phyloP scores from a whole-genome alignment of 1,140 invertebrate species.

The Xylocopa sonorina region DNA sequence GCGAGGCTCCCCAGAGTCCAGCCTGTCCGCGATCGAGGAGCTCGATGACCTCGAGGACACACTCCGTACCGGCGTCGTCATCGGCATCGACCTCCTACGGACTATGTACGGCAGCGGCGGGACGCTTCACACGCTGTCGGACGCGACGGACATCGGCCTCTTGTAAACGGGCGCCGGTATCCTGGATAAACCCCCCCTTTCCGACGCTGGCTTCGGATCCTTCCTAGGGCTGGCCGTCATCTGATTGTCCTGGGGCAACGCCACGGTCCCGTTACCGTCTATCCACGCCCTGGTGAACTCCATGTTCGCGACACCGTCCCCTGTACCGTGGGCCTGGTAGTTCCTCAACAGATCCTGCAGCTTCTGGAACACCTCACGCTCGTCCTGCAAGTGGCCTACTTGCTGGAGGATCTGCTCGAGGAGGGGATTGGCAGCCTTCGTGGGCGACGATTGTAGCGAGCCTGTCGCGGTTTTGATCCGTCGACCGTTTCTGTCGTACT shows the following conservation, averaged over 20 bases:
- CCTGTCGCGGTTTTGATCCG: conserved; percentile 77
- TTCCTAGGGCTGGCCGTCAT: conserved; percentile 78
- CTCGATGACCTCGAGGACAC: conserved; percentile 47
- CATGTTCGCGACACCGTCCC: conserved; percentile 84
- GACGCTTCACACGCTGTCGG: conserved; percentile 74
- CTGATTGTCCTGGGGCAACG: conserved; percentile 72
- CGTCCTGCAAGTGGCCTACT: conserved; percentile 86
- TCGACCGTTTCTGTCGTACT: conserved; percentile 83
- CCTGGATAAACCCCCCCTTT: conserved; percentile 76
- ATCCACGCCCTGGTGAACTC: conserved; percentile 89
- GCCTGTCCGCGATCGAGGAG: conserved; percentile 12
- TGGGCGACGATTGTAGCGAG: conserved; percentile 84
- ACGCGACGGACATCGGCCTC: conserved; percentile 77
- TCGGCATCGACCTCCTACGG: conserved; percentile 7
- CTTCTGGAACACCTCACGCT: conserved; percentile 86
- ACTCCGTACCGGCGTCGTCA: conserved; percentile 32
- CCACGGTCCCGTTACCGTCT: conserved; percentile 87
- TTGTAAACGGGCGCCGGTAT: conserved; percentile 81
- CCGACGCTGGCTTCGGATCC: conserved; percentile 77
- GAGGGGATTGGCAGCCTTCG: conserved; percentile 84
- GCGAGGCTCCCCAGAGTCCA: conserved; percentile 1
- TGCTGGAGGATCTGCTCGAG: conserved; percentile 88
- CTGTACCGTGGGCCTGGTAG: conserved; percentile 77
- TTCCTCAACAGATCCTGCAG: conserved; percentile 87
- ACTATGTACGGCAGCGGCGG: not conserved